Percentiles rank a stretch among this genome's conserved stretches.
phyloP scores from a whole-genome alignment of 2,797 vertebrate species.

The Tenualosa ilisha region DNA sequence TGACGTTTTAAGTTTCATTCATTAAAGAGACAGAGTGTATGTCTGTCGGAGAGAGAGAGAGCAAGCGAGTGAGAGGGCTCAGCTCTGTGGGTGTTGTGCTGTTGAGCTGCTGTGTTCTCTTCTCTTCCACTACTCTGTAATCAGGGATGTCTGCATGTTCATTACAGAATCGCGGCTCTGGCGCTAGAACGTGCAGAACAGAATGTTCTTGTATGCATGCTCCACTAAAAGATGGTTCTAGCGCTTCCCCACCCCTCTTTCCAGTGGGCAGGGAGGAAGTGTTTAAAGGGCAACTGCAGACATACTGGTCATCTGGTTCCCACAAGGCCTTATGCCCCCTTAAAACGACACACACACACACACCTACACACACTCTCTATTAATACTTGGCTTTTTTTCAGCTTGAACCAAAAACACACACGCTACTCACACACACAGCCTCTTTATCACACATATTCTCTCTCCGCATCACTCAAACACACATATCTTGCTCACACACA shows the following conservation, averaged over 20 bases:
- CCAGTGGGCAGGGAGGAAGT: conserved; percentile 11
- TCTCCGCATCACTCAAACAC: not conserved
- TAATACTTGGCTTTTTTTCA: not conserved
- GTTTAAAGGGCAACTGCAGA: conserved; percentile 12
- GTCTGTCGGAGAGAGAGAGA: not conserved
- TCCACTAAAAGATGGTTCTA: not conserved
- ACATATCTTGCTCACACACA: not conserved
- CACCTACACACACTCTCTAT: too few relatives aligned
- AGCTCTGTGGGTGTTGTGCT: not conserved
- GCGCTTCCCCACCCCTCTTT: not conserved
- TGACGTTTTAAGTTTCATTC: too few relatives aligned
- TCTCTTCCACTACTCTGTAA: conserved; percentile 32
- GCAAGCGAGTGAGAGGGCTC: not conserved
- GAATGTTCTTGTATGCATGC: conserved; percentile 22
- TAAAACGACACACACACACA: too few relatives aligned
- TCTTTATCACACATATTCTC: too few relatives aligned
- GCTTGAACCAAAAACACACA: not conserved
- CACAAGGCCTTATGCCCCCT: not conserved
- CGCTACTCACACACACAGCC: not conserved
- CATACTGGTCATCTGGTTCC: conserved; percentile 37
- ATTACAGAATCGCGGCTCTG: conserved; percentile 3
- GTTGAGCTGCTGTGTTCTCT: not conserved
- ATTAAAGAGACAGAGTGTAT: too few relatives aligned
- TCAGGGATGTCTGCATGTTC: conserved; percentile 31
- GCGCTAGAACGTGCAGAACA: not conserved